Conservation (phyloP, 37 sponge, comb jelly and placozoan genomes). For the Diacarnus erythraeanus region DNA sequence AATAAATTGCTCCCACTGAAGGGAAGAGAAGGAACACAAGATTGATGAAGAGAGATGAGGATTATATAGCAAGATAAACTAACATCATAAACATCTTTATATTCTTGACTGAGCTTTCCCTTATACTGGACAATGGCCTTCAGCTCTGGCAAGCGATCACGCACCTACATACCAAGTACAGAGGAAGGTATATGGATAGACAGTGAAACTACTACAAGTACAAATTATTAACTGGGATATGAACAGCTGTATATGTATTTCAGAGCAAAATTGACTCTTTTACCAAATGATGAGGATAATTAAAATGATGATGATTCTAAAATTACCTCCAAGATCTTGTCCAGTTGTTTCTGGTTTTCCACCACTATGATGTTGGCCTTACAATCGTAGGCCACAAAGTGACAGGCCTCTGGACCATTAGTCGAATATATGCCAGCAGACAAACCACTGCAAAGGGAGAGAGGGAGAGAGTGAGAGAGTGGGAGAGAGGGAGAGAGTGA, state of each 20-base stretch:
- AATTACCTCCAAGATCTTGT: constrained; percentile 86
- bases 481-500: constrained; percentile 33
- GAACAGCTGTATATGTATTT: too few relatives aligned
- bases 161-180: constrained; percentile 35
- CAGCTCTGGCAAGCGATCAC: constrained; percentile 81
- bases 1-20: constrained; percentile 86
- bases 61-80: not conserved
- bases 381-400: constrained; percentile 59
- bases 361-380: constrained; percentile 74
- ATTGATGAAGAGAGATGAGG: not conserved
- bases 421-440: constrained; percentile 77
- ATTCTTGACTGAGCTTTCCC: constrained; percentile 70
- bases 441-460: constrained; percentile 57
- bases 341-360: constrained; percentile 78
- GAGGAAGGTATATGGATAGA: too few relatives aligned
- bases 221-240: too few relatives aligned
- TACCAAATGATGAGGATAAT: too few relatives aligned
- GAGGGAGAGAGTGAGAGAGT: constrained; percentile 12
- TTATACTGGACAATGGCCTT: constrained; percentile 94
- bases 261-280: too few relatives aligned
- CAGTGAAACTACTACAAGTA: too few relatives aligned
- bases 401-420: constrained; percentile 78
- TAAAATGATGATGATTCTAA: too few relatives aligned
- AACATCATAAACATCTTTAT: constrained; percentile 80
- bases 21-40: not conserved